Evolutionary conservation across 2,797 vertebrate genomes (phyloP).

Genomic region (Emydoidea blandingii): DNA sequence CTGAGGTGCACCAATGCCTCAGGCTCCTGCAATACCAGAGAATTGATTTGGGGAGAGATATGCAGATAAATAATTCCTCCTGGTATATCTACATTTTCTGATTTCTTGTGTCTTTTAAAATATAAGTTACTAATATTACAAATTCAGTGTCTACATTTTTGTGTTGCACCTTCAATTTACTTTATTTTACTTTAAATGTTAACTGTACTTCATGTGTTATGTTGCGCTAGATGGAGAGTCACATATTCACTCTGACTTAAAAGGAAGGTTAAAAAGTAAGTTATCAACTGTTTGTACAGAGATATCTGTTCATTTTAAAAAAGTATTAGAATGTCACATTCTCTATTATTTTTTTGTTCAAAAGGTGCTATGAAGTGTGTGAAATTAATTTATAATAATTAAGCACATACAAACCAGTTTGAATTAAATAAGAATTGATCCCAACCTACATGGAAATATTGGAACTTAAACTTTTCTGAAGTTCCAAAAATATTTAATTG

Average conservation of each 20-base stretch:
- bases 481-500: not conserved
- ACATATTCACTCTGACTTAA: not conserved
- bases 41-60: not conserved
- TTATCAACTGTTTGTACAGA: not conserved
- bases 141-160: not conserved
- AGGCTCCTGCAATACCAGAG: not conserved
- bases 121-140: not conserved
- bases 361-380: not conserved
- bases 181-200: not conserved
- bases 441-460: not conserved
- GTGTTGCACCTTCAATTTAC: not conserved
- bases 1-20: too few species aligned
- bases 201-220: not conserved
- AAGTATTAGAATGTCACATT: not conserved
- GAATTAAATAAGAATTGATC: not conserved
- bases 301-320: not conserved
- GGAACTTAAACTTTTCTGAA: not conserved
- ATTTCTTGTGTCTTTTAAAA: not conserved
- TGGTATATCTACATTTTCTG: not conserved
- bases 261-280: too few species aligned
- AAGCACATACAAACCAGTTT: not conserved
- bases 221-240: not conserved
- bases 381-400: not conserved
- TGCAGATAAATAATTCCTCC: not conserved
- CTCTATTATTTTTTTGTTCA: not conserved